A percentile compares a stretch with the other conserved stretches of the same genome.
These are phyloP conservation scores for Lasioglossum marginatum DNA, from an alignment of 2,888 invertebrate species.

Conservation along the genomic window DNA sequence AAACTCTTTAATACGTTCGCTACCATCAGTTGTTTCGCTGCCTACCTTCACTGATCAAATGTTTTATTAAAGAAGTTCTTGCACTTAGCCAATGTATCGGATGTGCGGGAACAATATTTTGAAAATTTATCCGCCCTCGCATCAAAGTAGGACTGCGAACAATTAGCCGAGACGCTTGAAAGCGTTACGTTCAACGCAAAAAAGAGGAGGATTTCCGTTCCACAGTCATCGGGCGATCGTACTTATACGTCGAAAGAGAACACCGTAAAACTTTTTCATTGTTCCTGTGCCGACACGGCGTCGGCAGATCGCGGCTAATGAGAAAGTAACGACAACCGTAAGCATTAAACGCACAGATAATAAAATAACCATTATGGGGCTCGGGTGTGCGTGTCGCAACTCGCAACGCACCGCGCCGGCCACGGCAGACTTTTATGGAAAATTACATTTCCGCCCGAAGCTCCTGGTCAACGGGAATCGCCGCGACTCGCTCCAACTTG, in stretches of 20 bases:
- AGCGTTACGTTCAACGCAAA: background rate
- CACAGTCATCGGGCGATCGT: background rate
- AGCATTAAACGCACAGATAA: constrained; percentile 29
- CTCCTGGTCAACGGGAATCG: background rate
- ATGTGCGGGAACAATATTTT: background rate
- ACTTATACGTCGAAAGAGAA: background rate
- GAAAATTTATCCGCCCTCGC: background rate
- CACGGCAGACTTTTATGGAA: constrained; percentile 23
- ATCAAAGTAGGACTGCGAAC: background rate
- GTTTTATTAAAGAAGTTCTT: background rate
- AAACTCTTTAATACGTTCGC: no score
- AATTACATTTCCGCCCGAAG: constrained; percentile 5
- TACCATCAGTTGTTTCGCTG: no score
- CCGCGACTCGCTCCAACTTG: background rate
- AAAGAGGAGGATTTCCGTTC: constrained; percentile 21
- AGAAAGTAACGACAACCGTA: constrained; percentile 46
- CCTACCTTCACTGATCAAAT: no score
- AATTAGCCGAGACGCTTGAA: constrained; percentile 12
- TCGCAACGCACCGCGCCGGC: constrained; percentile 26
- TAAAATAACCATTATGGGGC: constrained; percentile 43
- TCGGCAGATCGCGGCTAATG: constrained; percentile 32
- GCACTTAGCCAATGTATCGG: background rate
- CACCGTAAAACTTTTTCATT: background rate
- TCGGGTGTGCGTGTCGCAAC: constrained; percentile 5
- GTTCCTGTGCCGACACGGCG: constrained; percentile 9